Conservation (phyloP, 1,140 invertebrate species). For the Amphibalanus amphitrite region DNA sequence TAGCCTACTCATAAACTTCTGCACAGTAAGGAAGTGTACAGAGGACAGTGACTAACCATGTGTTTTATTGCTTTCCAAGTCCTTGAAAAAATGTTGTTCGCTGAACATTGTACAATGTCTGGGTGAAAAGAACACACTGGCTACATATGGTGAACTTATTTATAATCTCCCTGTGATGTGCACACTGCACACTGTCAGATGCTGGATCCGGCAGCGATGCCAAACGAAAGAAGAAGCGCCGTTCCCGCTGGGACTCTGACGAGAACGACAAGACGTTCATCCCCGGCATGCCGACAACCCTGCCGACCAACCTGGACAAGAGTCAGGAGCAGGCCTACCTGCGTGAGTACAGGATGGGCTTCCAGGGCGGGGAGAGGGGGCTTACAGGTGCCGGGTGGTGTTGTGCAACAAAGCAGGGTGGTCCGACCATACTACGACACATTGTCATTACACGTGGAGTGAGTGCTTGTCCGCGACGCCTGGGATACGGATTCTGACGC, state of each 20-base stretch:
- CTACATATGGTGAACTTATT: not conserved
- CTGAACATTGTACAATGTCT: not conserved
- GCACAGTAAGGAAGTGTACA: not conserved
- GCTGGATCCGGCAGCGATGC: slow-evolving; percentile 1
- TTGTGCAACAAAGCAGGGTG: too few species aligned
- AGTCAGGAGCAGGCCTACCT: slow-evolving; percentile 91
- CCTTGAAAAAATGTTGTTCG: not conserved
- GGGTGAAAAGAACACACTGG: not conserved
- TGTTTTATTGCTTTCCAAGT: not conserved
- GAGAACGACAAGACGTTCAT: slow-evolving; percentile 87
- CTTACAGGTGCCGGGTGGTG: too few species aligned
- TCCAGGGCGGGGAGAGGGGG: too few species aligned
- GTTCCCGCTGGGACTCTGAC: slow-evolving; percentile 76
- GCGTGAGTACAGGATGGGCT: slow-evolving; percentile 26
- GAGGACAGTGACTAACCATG: not conserved
- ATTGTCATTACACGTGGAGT: too few species aligned
- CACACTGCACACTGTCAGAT: not conserved
- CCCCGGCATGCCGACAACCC: slow-evolving; percentile 87
- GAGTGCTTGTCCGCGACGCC: too few species aligned
- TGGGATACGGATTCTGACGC: too few species aligned
- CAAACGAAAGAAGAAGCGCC: slow-evolving; percentile 38
- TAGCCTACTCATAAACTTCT: not conserved
- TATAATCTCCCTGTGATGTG: not conserved
- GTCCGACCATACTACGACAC: too few species aligned
- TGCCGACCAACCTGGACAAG: slow-evolving; percentile 75